These are phyloP conservation scores for Gobius niger DNA, from an alignment of 2,113 vertebrate genomes.

Conservation along the genomic window DNA sequence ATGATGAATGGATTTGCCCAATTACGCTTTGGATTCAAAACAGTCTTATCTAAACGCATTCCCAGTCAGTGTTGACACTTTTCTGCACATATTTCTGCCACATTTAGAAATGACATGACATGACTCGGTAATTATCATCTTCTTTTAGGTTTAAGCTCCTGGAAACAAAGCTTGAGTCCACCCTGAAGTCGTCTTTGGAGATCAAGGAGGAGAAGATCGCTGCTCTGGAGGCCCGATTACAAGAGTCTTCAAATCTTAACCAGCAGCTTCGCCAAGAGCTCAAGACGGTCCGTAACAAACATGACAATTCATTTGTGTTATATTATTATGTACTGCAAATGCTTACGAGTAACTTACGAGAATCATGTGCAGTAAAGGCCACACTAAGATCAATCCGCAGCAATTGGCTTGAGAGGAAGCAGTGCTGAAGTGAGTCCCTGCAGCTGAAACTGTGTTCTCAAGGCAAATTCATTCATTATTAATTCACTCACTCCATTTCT, in stretches of 20 bases:
- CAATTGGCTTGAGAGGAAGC: conserved; percentile 8
- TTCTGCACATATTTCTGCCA: too few species aligned
- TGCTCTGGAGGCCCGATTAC: conserved; percentile 93
- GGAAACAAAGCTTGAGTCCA: conserved; percentile 94
- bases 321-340: neutral
- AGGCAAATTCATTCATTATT: conserved; percentile 51
- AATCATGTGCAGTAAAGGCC: neutral
- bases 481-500: conserved; percentile 33
- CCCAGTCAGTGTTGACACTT: too few species aligned
- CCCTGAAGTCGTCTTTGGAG: conserved; percentile 93
- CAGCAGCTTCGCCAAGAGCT: conserved; percentile 97
- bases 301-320: neutral
- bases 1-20: neutral
- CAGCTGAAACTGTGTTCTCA: conserved; percentile 21
- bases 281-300: conserved; percentile 84
- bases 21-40: too few species aligned
- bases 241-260: conserved; percentile 97
- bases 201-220: conserved; percentile 99
- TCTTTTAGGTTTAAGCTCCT: conserved; percentile 88
- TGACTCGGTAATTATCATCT: conserved; percentile 9
- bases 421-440: conserved; percentile 7
- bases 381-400: neutral
- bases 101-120: too few species aligned
- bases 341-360: neutral
- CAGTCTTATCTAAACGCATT: too few species aligned